Conservation (phyloP, 2,113 vertebrate species). For the Oryzias woworae region DNA sequence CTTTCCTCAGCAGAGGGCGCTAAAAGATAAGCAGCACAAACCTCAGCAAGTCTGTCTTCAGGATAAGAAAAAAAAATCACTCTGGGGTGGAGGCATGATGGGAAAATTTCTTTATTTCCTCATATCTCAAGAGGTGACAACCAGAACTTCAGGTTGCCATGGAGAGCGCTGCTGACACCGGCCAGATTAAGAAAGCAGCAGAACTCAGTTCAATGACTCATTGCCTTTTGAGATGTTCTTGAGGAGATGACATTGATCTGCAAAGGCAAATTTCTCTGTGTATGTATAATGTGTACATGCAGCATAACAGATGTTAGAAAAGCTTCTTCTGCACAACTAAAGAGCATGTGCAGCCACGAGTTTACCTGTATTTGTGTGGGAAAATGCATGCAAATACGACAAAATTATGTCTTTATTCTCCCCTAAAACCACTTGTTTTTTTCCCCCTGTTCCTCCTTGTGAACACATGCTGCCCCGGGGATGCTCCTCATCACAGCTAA, state of each 20-base stretch:
- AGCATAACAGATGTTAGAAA: slow-evolving; percentile 33
- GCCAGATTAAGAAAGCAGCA: slow-evolving; percentile 60
- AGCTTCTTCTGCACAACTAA: slow-evolving; percentile 24
- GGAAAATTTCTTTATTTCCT: slow-evolving; percentile 65
- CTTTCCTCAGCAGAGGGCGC: slow-evolving; percentile 58
- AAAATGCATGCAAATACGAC: no score
- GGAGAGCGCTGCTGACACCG: slow-evolving; percentile 53
- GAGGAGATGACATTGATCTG: slow-evolving; percentile 61
- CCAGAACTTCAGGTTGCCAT: slow-evolving; percentile 72
- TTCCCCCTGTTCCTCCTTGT: slow-evolving; percentile 4
- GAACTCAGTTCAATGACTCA: slow-evolving; percentile 55
- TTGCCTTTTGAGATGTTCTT: slow-evolving; percentile 59
- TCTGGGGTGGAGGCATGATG: slow-evolving; percentile 46
- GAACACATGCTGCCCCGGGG: slow-evolving; percentile 30
- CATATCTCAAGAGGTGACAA: slow-evolving; percentile 63
- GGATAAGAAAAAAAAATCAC: slow-evolving; percentile 27
- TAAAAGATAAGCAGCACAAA: slow-evolving; percentile 5
- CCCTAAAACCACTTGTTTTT: slow-evolving; percentile 1
- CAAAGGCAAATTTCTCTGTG: slow-evolving; percentile 40
- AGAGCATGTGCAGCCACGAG: slow-evolving; percentile 6
- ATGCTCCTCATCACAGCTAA: slow-evolving; percentile 29
- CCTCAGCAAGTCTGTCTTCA: slow-evolving; percentile 25
- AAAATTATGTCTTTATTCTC: no score
- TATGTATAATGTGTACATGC: slow-evolving; percentile 34
- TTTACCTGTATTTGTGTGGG: no score